Conservation (phyloP, 2,888 invertebrate species). For the Dryobotodes eremita region DNA sequence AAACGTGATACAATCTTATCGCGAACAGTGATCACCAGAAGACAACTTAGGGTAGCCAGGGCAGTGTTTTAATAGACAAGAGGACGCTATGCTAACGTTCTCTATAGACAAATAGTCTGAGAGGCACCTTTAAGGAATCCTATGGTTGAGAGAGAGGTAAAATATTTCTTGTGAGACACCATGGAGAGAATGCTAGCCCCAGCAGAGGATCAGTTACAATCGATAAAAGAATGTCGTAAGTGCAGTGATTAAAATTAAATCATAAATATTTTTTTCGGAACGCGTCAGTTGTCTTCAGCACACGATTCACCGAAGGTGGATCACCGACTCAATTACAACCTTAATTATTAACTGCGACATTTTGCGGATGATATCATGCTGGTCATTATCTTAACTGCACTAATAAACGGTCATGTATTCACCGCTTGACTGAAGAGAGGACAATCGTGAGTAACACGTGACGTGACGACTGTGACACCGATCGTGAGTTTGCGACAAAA, state of each 20-base stretch:
- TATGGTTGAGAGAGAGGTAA: too few relatives aligned
- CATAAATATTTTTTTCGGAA: neutral
- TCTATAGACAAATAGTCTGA: neutral
- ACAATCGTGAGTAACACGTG: neutral
- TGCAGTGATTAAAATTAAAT: neutral
- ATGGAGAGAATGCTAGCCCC: neutral
- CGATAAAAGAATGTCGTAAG: neutral
- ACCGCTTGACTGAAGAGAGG: neutral
- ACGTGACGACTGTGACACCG: neutral
- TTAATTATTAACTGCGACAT: neutral
- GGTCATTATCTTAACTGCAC: slow-evolving; percentile 1
- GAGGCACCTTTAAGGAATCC: neutral
- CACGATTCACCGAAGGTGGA: neutral
- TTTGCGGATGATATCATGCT: slow-evolving; percentile 1
- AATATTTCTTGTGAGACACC: neutral
- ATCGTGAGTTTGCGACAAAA: neutral
- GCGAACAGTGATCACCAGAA: neutral
- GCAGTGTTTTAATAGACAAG: neutral
- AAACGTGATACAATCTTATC: neutral
- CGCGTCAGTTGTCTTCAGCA: neutral
- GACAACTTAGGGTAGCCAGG: neutral
- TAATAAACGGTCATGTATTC: neutral
- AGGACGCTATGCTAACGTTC: neutral
- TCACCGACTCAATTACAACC: neutral
- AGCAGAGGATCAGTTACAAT: neutral